Evolutionary conservation across 2,888 invertebrate genomes (phyloP), one percentile per base, ranked within the genome.

Genomic region (Pecten maximus): DNA sequence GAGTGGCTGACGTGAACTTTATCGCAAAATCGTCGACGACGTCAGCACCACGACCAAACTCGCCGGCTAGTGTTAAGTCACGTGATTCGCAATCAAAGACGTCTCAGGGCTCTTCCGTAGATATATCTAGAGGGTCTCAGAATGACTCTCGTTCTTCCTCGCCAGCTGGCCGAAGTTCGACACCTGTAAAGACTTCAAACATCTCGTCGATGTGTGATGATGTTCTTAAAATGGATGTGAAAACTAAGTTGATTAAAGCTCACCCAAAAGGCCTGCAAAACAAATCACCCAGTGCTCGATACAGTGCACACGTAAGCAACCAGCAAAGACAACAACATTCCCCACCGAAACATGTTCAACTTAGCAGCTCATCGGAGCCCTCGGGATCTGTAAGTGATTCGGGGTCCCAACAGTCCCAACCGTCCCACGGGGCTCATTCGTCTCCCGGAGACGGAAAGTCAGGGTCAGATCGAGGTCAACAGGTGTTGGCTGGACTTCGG

Each of bases 1-100:
- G 91, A 6, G 44, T 92, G 0, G 91, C 74, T 28, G 91, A 92
- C n/a, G 92, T 93, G n/a, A 91, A 90, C n/a, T 92, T 91, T 19
- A 89, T 91, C 28, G 91, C 93, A 28, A 93, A 92, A 90, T 86
- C 74, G 28, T 54, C 40, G 74, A 60, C 74, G 40, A 74, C 88
- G n/a, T 50, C 88, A 16, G 44, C 74, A 15, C 74, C 89, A n/a
- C 19, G 89, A 74, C 40, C 89, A 35, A 89, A 35, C 40, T 89
- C 89, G 74, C 89, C 89, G 10, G 86, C 50, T 40, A 74, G 74
- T 86, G 40, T 39, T 86, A 74, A 60, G 86, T 89, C 88, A 28
- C 50, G 48, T 40, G 88, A 48, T 28, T 44, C 88, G 88, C 74
- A 74, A 74, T 74, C 74, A 74, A 74, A 74, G 74, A 74, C 74